These are phyloP conservation scores for Mesopsocus fuscifrons DNA, from an alignment of 2,888 invertebrate species.

Conservation along the genomic window DNA sequence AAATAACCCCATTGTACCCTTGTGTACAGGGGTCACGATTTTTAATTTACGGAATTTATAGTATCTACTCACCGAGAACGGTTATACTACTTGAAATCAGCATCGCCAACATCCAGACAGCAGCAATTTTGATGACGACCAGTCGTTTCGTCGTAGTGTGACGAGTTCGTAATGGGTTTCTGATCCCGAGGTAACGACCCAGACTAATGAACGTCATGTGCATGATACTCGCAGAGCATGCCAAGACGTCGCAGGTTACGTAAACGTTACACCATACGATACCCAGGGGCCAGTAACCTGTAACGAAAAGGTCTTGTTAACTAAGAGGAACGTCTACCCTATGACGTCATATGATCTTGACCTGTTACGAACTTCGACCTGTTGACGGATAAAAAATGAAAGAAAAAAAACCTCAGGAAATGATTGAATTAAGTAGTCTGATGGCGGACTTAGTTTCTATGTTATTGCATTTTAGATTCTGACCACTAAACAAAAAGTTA, in stretches of 20 bases:
- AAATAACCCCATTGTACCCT: too few species aligned
- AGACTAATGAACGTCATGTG: conserved; percentile 88
- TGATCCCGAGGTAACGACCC: conserved; percentile 72
- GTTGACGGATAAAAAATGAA: too few species aligned
- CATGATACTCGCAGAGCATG: conserved; percentile 88
- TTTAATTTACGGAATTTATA: too few species aligned
- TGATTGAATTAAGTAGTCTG: too few species aligned
- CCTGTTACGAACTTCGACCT: too few species aligned
- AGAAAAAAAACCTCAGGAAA: too few species aligned
- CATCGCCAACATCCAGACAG: conserved; percentile 85
- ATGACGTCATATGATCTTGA: too few species aligned
- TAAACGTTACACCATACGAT: conserved; percentile 87
- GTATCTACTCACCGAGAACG: conserved; percentile 54
- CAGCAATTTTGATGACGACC: conserved; percentile 70
- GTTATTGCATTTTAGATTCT: too few species aligned
- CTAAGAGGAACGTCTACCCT: too few species aligned
- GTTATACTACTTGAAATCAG: conserved; percentile 73
- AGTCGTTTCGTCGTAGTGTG: conserved; percentile 68
- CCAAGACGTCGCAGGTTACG: conserved; percentile 88
- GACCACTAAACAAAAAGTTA: too few species aligned
- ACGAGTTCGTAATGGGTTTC: conserved; percentile 71
- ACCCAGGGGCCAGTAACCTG: conserved; percentile 86
- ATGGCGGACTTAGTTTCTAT: too few species aligned
- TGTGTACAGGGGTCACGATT: too few species aligned
- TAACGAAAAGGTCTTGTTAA: conserved; percentile 22